phyloP scores from a whole-genome alignment of 2,113 vertebrate genomes.

The Chaetorhynchus papuensis region DNA sequence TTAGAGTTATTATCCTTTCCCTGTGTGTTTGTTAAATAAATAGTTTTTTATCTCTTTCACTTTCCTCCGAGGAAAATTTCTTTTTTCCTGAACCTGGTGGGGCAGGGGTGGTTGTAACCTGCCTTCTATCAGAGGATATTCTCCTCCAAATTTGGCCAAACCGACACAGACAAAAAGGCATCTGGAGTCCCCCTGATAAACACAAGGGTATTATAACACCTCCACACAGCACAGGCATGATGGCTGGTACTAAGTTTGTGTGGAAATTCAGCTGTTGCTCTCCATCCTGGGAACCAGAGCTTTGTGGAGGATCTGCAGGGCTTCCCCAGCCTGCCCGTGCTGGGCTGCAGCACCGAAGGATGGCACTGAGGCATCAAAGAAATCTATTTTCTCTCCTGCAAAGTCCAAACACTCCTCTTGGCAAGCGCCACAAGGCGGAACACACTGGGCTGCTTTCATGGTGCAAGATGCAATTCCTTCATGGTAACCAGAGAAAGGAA shows the following conservation, averaged over 20 bases:
- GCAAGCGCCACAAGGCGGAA: neutral
- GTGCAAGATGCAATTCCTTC: neutral
- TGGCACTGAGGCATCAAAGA: neutral
- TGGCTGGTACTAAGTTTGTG: accelerated
- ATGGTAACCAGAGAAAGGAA: neutral
- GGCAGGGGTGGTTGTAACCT: too few relatives aligned
- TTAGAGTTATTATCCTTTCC: too few relatives aligned
- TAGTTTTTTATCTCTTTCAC: too few relatives aligned
- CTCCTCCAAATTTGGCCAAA: too few relatives aligned
- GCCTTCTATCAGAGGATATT: too few relatives aligned
- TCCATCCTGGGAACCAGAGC: neutral
- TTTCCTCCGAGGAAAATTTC: too few relatives aligned
- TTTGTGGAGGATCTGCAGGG: neutral
- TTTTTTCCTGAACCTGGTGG: too few relatives aligned
- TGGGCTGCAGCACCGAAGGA: neutral
- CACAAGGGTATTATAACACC: neutral
- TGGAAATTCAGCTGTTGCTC: neutral
- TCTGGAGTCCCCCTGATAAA: neutral
- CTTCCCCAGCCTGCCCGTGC: accelerated
- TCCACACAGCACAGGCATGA: accelerated
- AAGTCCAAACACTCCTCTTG: neutral
- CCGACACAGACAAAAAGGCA: too few relatives aligned
- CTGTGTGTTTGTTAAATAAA: too few relatives aligned
- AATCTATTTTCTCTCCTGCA: neutral
- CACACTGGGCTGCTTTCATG: neutral